Evolutionary conservation across 2,113 vertebrate genomes (phyloP), one percentile per base, ranked within the genome.

Genomic region (Donacobius atricapilla): DNA sequence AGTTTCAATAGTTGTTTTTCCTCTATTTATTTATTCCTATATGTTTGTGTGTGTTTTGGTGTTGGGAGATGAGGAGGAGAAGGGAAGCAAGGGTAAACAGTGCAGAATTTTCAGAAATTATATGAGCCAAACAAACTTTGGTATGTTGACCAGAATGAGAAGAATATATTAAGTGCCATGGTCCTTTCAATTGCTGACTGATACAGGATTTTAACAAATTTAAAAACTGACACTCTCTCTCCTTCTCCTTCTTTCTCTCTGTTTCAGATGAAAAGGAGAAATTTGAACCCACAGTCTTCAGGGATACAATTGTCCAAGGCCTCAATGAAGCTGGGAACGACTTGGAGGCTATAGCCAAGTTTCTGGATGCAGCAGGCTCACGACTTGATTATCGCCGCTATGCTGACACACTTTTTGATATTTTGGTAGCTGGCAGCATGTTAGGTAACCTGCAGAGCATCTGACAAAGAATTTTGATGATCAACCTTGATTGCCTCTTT

Each of bases 211-310:
- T 83, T 90, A 65, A 80, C 7, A 73, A 71, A 13, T 57, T 73
- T 58, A 23, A 91, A 89, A 77, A 44, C 51, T 72, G 28, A 51
- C 48, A 14, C 5, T 8, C 25, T 7, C 12, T 48, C 31, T 82
- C 7, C 27, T 11, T 47, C 23, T 48, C 12, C 22, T 82, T 83
- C 35, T 63, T 61, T 54, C 10, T 47, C 47, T 93, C 10, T 96
- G 25, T 92, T 75, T 80, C 94, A 99, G 99, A 99, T 99, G 99
- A 99, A 99, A 99, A 99, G 97, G 99, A 99, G 98, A 99, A 99
- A 98, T 99, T 99, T 97, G 99, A 99, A 98, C 99, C 99, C 84
- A 99, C 98, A 66, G 98, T 99, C 93, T 99, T 99, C 97, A 98
- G 99, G 98, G 99, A 99, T 98, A 98, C 98, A 0, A 99, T 99